phyloP scores from a whole-genome alignment of 2,888 invertebrate genomes.

The Nephrotoma flavescens region DNA sequence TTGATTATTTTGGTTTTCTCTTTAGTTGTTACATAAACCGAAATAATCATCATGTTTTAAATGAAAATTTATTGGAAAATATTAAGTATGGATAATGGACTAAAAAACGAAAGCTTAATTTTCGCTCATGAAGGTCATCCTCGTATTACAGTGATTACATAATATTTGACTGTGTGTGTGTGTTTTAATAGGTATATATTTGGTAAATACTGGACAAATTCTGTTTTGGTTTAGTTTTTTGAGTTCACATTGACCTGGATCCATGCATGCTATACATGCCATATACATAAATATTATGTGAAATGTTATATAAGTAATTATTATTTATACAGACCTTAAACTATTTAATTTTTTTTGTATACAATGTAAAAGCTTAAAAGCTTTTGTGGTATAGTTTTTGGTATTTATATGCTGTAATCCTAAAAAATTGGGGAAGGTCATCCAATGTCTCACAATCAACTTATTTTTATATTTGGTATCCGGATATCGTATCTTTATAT shows the following conservation, averaged over 20 bases:
- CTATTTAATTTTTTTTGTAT: neutral
- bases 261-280: neutral
- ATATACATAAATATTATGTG: neutral
- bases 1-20: neutral
- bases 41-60: neutral
- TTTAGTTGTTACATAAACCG: neutral
- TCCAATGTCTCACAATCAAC: neutral
- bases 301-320: neutral
- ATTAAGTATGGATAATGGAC: neutral
- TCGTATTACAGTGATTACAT: neutral
- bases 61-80: neutral
- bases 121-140: neutral
- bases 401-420: neutral
- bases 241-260: neutral
- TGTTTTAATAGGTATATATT: too few relatives aligned
- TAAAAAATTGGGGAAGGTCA: neutral
- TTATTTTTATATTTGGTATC: neutral
- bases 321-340: neutral
- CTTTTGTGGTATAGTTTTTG: neutral
- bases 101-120: neutral
- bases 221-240: neutral
- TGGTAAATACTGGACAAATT: neutral
- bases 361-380: neutral
- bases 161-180: neutral
- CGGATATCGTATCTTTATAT: neutral